Evolutionary conservation across 2,797 vertebrate genomes (phyloP).

Genomic region (Tauraco hartlaubi): DNA sequence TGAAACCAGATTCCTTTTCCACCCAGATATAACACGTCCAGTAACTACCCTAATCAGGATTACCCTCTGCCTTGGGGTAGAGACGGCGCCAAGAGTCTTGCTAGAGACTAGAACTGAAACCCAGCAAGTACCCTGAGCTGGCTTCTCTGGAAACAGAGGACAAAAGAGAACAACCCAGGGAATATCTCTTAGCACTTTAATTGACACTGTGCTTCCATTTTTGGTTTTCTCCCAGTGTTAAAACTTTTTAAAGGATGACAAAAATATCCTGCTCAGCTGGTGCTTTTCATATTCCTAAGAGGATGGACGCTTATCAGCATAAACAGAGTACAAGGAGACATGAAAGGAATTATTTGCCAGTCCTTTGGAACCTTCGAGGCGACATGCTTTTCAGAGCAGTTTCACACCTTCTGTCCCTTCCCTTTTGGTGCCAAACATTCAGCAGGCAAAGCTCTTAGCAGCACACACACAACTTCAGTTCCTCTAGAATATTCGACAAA

Average conservation of each 20-base stretch:
- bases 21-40: not conserved
- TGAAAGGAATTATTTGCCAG: not conserved
- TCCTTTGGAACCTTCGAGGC: not conserved
- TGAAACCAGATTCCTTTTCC: not conserved
- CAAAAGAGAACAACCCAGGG: not conserved
- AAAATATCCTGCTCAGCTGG: conserved; percentile 16
- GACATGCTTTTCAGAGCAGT: not conserved
- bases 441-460: not conserved
- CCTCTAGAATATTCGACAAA: not conserved
- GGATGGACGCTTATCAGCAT: not conserved
- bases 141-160: not conserved
- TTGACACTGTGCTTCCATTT: not conserved
- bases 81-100: not conserved
- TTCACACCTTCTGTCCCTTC: not conserved
- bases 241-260: not conserved
- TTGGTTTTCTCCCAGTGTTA: not conserved
- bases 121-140: not conserved
- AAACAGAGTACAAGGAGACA: not conserved
- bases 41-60: not conserved
- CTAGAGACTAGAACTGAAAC: not conserved
- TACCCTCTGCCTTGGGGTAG: not conserved
- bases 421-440: not conserved
- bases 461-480: not conserved
- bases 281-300: conserved; percentile 4
- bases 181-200: not conserved